These are phyloP conservation scores for Agrochola macilenta DNA, from an alignment of 2,888 invertebrate species.

Conservation along the genomic window DNA sequence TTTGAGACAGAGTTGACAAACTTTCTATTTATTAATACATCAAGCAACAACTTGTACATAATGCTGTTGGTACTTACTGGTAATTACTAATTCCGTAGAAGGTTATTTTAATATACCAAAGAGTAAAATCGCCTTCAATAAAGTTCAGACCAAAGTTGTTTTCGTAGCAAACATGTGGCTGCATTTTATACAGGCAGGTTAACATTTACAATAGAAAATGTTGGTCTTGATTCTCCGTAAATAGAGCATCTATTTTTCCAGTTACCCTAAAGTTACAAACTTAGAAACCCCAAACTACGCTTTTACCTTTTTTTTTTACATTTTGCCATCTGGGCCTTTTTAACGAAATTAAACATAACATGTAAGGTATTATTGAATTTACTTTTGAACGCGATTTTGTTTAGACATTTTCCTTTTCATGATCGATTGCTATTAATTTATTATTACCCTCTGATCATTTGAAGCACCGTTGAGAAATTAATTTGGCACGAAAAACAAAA, in stretches of 20 bases:
- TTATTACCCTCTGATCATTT: slow-evolving; percentile 38
- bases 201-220: slow-evolving; percentile 32
- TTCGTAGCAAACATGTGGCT: not conserved
- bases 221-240: slow-evolving; percentile 6
- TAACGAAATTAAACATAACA: slow-evolving; percentile 29
- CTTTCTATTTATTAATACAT: not conserved
- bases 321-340: slow-evolving; percentile 9
- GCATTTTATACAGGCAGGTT: not conserved
- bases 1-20: not conserved
- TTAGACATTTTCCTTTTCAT: slow-evolving; percentile 7
- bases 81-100: not conserved
- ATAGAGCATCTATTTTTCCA: slow-evolving; percentile 15
- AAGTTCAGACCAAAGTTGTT: not conserved
- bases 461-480: slow-evolving; percentile 58
- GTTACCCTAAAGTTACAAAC: slow-evolving; percentile 14
- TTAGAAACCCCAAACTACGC: not conserved
- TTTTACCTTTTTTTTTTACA: not conserved
- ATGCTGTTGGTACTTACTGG: not conserved
- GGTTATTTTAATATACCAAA: not conserved
- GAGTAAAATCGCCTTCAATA: not conserved
- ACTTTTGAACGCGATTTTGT: not conserved
- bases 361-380: not conserved
- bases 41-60: not conserved
- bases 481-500: slow-evolving; percentile 48
- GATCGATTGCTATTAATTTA: slow-evolving; percentile 41